These are phyloP conservation scores for Drosophila jambulina DNA, from an alignment of 1,140 invertebrate species.

Conservation along the genomic window DNA sequence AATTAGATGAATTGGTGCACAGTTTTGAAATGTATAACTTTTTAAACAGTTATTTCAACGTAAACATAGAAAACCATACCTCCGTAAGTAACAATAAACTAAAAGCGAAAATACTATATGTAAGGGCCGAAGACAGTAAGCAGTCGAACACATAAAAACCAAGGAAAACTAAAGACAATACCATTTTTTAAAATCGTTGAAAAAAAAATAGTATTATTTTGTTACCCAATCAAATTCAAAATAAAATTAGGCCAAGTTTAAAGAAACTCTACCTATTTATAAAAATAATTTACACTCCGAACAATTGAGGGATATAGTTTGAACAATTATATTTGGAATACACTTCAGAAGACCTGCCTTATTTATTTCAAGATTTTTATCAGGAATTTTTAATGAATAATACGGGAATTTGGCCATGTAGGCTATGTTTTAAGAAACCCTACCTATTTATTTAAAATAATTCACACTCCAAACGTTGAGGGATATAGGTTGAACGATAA, in stretches of 20 bases:
- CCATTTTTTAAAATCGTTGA: background rate
- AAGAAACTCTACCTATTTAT: no score
- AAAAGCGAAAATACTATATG: background rate
- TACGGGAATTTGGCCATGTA: no score
- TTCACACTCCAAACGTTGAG: no score
- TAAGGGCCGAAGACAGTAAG: background rate
- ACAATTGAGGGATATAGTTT: no score
- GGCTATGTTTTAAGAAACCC: no score
- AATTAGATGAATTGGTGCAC: background rate
- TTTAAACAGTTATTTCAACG: background rate
- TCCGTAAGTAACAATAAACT: background rate
- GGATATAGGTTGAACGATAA: no score
- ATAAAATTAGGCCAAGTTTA: background rate
- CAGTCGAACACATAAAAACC: background rate
- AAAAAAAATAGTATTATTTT: background rate
- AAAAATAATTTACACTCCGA: no score
- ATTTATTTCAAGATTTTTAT: no score
- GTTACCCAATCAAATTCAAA: background rate
- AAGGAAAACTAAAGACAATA: background rate
- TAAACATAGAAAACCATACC: background rate
- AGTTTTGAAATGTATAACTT: background rate
- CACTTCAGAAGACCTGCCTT: no score
- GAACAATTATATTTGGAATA: no score
- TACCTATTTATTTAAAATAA: no score
- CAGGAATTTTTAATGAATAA: no score